phyloP scores from a whole-genome alignment of 64 coral and sea anemone species.

The Acropora tenuis region DNA sequence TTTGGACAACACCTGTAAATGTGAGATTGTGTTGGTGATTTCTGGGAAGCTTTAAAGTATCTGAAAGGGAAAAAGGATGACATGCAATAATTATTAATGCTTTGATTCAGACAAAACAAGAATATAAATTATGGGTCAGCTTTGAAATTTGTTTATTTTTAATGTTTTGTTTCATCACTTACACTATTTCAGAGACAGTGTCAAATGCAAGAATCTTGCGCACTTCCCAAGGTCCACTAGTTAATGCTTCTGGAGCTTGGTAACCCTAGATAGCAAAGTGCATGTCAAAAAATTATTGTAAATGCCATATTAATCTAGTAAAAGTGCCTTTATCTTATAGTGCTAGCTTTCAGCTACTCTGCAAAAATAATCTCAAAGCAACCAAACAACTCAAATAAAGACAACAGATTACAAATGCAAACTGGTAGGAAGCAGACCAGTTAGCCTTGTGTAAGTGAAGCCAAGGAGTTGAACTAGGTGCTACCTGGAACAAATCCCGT shows the following conservation, averaged over 20 bases:
- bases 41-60: constrained; percentile 36
- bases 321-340: too few species aligned
- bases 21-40: constrained; percentile 47
- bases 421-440: too few species aligned
- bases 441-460: too few species aligned
- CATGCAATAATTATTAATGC: neutral
- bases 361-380: too few species aligned
- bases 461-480: too few species aligned
- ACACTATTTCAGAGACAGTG: constrained; percentile 60
- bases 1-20: constrained; percentile 48
- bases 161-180: neutral
- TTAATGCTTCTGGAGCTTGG: constrained; percentile 14
- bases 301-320: too few species aligned
- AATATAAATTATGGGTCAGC: too few species aligned
- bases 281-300: neutral
- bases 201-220: constrained; percentile 56
- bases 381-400: too few species aligned
- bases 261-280: neutral
- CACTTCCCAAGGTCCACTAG: constrained; percentile 68
- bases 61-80: neutral
- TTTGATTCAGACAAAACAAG: too few species aligned
- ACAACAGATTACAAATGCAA: too few species aligned
- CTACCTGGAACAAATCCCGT: too few species aligned
- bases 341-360: too few species aligned
- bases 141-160: neutral